phyloP scores from a whole-genome alignment of 2,888 invertebrate species.

The Cordylochernes scorpioides region DNA sequence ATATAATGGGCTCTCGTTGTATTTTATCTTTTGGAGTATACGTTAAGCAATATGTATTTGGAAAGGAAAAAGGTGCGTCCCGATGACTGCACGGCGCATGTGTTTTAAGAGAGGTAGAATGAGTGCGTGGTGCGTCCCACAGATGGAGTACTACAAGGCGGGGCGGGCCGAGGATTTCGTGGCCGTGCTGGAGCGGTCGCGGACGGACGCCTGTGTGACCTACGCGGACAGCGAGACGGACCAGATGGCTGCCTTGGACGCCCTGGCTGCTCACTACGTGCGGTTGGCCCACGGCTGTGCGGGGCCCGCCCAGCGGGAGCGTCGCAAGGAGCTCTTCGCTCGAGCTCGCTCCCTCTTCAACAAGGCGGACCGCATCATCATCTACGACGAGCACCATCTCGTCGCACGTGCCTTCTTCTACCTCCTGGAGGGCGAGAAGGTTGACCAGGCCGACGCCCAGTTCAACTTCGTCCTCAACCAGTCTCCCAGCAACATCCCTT shows the following conservation, averaged over 20 bases:
- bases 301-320: conserved; percentile 80
- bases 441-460: conserved; percentile 98
- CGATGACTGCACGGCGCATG: too few relatives aligned
- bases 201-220: conserved; percentile 52
- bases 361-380: conserved; percentile 94
- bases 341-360: conserved; percentile 93
- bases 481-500: conserved; percentile 81
- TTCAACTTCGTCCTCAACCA: conserved; percentile 93
- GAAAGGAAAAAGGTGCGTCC: too few relatives aligned
- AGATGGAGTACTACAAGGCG: conserved; percentile 69
- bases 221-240: conserved; percentile 80
- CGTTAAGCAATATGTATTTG: too few relatives aligned
- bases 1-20: too few relatives aligned
- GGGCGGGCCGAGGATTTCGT: conserved; percentile 74
- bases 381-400: conserved; percentile 99
- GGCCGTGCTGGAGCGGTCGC: conserved; percentile 64
- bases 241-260: conserved; percentile 89
- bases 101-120: not conserved
- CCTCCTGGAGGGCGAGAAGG: conserved; percentile 87
- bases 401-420: conserved; percentile 94
- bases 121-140: conserved; percentile 1
- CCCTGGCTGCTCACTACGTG: conserved; percentile 92
- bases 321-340: conserved; percentile 70
- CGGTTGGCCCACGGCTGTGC: conserved; percentile 83
- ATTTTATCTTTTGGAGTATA: too few relatives aligned